Base-by-base conservation (phyloP, 2,113 vertebrate species). In the Rana temporaria region DNA sequence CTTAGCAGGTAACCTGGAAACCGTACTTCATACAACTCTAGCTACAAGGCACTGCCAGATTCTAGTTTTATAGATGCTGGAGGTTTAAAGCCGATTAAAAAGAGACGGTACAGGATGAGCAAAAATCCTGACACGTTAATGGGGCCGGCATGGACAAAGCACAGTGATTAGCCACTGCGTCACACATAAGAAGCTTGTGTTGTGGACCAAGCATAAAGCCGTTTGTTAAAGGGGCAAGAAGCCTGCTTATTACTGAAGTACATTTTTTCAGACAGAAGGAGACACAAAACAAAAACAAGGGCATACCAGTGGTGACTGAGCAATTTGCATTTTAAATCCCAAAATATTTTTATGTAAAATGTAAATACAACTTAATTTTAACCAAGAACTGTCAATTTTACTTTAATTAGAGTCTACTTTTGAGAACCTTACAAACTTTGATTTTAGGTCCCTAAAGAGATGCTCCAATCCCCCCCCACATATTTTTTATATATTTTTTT, bases 191-290 rank as follows among this genome's bases (percentile, higher is more conserved):
- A 69, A 62, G 78, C 55, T 84, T 68, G 55, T 30, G 53, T 65
- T 24, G 53, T 84, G 87, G 87, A 88, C 90, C 78, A 88, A 88
- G 85, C 84, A 77, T 91, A 91, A 91, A 75, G 56, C 72, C 62
- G 72, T 60, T 75, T 62, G 32, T 57, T 62, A 4, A 34, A 55
- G 30, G 69, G 57, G 55, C 56, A 62, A 75, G n/a, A 60, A 20
- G 34, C 4, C 26, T 59, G n/a, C 52, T 73, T 14, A 48, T 11
- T 48, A 86, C n/a, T 60, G 7, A 3, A 48, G 30, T 48, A 6
- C 30, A 2, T 3, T 52, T 30, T 52, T 63, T 16, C 74, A 77
- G 22, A 52, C 22, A 52, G 26, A 26, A 26, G 4, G 20, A 78
- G 2, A 8, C 26, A 60, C 11, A 70, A 52, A 52, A 48, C 3